These are phyloP conservation scores for Caranx ignobilis DNA, from an alignment of 2,113 vertebrate genomes.

Conservation along the genomic window DNA sequence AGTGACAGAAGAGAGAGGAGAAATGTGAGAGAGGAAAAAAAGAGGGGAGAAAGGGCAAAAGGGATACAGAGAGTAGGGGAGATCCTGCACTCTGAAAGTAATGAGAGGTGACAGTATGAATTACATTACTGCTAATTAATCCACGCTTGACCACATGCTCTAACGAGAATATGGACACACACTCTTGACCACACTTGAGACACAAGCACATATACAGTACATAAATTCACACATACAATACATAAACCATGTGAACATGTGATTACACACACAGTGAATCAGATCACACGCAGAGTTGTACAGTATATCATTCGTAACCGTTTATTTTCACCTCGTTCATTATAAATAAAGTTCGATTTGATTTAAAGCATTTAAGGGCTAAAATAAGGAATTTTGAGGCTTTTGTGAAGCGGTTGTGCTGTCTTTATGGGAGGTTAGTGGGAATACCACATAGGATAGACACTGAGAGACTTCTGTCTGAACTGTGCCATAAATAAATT, in stretches of 20 bases:
- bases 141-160: constrained; percentile 73
- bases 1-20: neutral
- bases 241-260: neutral
- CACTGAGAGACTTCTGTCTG: neutral
- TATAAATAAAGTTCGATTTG: neutral
- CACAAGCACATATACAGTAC: neutral
- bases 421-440: too few species aligned
- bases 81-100: constrained; percentile 58
- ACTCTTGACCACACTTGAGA: constrained; percentile 45
- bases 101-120: constrained; percentile 76
- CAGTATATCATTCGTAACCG: neutral
- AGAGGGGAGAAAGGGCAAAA: constrained; percentile 8
- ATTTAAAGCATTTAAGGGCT: constrained; percentile 8
- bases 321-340: constrained; percentile 3
- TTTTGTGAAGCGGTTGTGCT: too few species aligned
- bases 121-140: constrained; percentile 79
- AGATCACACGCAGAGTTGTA: constrained; percentile 12
- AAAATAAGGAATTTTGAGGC: constrained; percentile 5
- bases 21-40: constrained; percentile 19
- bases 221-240: neutral
- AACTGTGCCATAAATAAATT: neutral
- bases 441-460: too few species aligned
- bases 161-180: constrained; percentile 58
- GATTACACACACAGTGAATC: neutral
- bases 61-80: constrained; percentile 18